A percentile compares a stretch with the other conserved stretches of the same genome.
Evolutionary conservation across 2,888 invertebrate species (phyloP).

Genomic region (Perdita meconis): DNA sequence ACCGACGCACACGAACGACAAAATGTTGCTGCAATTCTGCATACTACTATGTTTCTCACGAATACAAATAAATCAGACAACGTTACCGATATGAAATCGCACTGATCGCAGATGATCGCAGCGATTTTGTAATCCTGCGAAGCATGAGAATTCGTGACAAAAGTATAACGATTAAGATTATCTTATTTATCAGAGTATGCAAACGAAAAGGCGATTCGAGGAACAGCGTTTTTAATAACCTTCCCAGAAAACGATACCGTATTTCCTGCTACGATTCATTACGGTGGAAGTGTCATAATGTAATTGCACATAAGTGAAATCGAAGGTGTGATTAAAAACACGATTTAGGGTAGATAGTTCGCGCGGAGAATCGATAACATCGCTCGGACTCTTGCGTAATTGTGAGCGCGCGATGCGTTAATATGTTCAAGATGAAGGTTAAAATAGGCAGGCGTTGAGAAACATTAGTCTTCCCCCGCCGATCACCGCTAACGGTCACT

Average conservation of each 20-base stretch:
- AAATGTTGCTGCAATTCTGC: too few species aligned
- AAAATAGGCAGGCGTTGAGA: background rate
- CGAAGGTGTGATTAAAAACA: background rate
- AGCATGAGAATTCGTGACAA: too few species aligned
- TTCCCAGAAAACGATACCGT: background rate
- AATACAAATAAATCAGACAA: too few species aligned
- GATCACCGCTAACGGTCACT: constrained; percentile 1
- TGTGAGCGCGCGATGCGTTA: constrained; percentile 12
- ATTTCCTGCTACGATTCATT: background rate
- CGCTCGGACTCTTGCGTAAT: constrained; percentile 20
- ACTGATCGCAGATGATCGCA: too few species aligned
- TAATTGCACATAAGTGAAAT: background rate
- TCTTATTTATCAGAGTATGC: too few species aligned
- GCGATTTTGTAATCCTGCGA: too few species aligned
- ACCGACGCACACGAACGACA: too few species aligned
- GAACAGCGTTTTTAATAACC: background rate
- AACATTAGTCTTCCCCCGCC: background rate
- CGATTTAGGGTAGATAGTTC: background rate
- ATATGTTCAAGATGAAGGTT: background rate
- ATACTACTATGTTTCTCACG: too few species aligned
- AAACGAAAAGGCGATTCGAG: background rate
- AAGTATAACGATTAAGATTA: too few species aligned
- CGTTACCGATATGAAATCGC: too few species aligned
- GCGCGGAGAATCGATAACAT: background rate
- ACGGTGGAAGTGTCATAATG: background rate